These are phyloP conservation scores for Lucifuga dentata DNA, from an alignment of 2,113 vertebrate species.

Conservation along the genomic window DNA sequence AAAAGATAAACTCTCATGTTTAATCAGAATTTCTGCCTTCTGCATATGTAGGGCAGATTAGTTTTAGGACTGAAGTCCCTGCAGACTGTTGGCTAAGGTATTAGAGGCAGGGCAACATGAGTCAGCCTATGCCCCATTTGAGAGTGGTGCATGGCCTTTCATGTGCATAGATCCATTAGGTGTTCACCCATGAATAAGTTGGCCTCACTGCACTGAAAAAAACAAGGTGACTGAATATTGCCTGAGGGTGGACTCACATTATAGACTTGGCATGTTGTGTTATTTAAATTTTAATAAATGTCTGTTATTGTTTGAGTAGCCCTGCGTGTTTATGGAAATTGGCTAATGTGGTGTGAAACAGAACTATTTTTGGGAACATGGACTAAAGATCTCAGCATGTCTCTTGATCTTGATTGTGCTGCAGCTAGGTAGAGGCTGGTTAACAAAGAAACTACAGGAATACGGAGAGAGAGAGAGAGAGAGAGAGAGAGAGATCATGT, in stretches of 20 bases:
- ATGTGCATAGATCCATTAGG: constrained; percentile 11
- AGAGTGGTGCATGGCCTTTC: constrained; percentile 41
- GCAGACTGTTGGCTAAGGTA: constrained; percentile 3
- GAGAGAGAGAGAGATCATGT: too few species aligned
- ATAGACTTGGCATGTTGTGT: background rate
- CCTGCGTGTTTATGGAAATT: background rate
- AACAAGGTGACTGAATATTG: background rate
- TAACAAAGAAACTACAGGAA: constrained; percentile 25
- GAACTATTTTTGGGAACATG: background rate
- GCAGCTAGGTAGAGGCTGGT: constrained; percentile 24
- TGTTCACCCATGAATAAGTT: constrained; percentile 48
- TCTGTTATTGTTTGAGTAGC: background rate
- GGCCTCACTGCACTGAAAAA: constrained; percentile 5
- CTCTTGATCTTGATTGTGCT: constrained; percentile 12
- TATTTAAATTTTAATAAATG: constrained; percentile 3
- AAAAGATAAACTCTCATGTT: background rate
- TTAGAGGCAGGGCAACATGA: constrained; percentile 20
- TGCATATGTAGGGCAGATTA: background rate
- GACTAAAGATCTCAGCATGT: background rate
- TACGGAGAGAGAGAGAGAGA: background rate
- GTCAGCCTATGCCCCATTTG: constrained; percentile 34
- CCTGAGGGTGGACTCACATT: background rate
- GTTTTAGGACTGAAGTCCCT: constrained; percentile 1
- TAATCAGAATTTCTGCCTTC: background rate
- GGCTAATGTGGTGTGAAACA: constrained; percentile 8